phyloP scores from a whole-genome alignment of 2,888 invertebrate species.

The Boloria euphrosyne region DNA sequence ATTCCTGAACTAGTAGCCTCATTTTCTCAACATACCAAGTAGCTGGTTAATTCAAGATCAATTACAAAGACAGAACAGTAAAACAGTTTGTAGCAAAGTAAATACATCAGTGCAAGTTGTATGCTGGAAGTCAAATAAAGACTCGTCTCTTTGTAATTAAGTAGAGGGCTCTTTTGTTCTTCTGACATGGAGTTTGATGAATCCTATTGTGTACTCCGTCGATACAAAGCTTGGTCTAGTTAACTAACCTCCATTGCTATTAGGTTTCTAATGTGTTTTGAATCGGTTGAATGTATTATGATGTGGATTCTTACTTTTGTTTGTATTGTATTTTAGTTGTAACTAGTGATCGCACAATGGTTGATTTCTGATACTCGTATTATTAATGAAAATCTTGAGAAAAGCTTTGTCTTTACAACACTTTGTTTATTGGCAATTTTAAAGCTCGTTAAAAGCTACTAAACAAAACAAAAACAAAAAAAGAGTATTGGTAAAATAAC shows the following conservation, averaged over 20 bases:
- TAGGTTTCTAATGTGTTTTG: background rate
- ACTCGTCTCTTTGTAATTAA: constrained; percentile 21
- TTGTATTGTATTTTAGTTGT: background rate
- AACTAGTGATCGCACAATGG: no score
- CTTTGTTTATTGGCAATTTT: no score
- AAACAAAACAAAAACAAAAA: no score
- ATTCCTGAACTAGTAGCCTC: no score
- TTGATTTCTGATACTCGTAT: no score
- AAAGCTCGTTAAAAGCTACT: no score
- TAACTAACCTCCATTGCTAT: constrained; percentile 2
- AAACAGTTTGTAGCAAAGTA: constrained; percentile 4
- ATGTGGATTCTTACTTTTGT: background rate
- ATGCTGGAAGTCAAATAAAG: constrained; percentile 26
- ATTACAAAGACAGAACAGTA: constrained; percentile 1
- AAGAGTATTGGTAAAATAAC: no score
- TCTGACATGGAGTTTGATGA: constrained; percentile 24
- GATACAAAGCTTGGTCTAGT: constrained; percentile 13
- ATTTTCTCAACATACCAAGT: no score
- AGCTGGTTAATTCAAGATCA: background rate
- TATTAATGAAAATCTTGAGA: no score
- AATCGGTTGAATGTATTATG: background rate
- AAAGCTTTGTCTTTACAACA: no score
- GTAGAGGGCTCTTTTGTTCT: constrained; percentile 17
- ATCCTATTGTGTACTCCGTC: constrained; percentile 16
- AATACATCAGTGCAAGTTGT: constrained; percentile 18